Evolutionary conservation across 2,113 vertebrate species (phyloP).

Genomic region (Notothenia rossii): DNA sequence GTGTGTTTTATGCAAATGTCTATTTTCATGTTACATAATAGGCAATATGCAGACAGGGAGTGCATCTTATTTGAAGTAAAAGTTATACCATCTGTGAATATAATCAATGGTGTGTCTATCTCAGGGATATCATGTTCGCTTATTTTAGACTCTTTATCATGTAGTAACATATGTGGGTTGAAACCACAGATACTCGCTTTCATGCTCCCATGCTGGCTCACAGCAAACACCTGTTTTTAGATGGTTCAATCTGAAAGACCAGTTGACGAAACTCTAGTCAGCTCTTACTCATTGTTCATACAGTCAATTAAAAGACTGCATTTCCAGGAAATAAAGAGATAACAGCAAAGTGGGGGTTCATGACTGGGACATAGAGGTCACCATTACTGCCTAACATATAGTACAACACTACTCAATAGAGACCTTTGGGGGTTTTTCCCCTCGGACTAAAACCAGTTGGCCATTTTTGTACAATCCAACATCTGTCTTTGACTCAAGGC

Average conservation of each 20-base stretch:
- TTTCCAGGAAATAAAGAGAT: conserved; percentile 19
- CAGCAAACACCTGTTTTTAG: conserved; percentile 44
- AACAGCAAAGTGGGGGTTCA: neutral
- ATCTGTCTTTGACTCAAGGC: conserved; percentile 1
- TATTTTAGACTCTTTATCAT: conserved; percentile 25
- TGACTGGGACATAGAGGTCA: neutral
- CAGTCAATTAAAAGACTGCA: conserved; percentile 1
- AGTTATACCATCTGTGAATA: neutral
- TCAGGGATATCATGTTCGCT: conserved; percentile 17
- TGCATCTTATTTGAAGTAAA: conserved; percentile 10
- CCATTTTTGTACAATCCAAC: neutral
- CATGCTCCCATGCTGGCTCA: neutral
- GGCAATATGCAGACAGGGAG: conserved; percentile 2
- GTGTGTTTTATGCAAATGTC: conserved; percentile 18
- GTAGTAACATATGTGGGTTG: conserved; percentile 41
- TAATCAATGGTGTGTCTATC: conserved; percentile 12
- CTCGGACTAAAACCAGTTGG: neutral
- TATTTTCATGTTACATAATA: conserved; percentile 8
- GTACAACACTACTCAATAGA: neutral
- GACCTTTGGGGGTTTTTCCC: neutral
- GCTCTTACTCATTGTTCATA: conserved; percentile 32
- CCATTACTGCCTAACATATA: neutral
- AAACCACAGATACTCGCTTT: conserved; percentile 52
- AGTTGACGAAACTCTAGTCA: neutral
- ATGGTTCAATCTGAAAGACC: conserved; percentile 23